Conservation (phyloP, 2,888 invertebrate species). For the Clostera curtula region DNA sequence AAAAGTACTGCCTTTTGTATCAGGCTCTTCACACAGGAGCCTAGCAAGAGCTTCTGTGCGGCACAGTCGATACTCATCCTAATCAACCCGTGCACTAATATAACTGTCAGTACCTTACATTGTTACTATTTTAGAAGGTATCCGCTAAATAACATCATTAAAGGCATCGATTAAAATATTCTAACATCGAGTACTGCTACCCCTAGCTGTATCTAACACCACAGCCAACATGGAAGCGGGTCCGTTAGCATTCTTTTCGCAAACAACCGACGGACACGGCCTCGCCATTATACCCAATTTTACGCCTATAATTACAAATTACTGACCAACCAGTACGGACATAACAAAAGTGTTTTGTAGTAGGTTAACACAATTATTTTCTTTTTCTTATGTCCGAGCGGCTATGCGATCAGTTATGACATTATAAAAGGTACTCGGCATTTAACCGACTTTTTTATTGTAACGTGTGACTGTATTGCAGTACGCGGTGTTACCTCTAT, state of each 20-base stretch:
- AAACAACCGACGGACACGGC: slow-evolving; percentile 38
- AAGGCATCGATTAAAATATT: too few relatives aligned
- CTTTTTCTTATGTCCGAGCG: slow-evolving; percentile 11
- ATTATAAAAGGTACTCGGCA: slow-evolving; percentile 20
- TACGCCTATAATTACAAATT: slow-evolving; percentile 56
- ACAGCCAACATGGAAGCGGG: slow-evolving; percentile 38
- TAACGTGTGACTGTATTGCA: slow-evolving; percentile 15
- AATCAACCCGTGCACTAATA: too few relatives aligned
- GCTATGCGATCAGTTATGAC: slow-evolving; percentile 17
- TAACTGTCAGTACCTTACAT: too few relatives aligned
- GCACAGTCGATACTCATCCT: too few relatives aligned
- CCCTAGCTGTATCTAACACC: slow-evolving; percentile 21
- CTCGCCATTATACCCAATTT: slow-evolving; percentile 47
- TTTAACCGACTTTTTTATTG: slow-evolving; percentile 17
- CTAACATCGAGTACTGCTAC: not conserved
- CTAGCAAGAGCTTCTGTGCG: too few relatives aligned
- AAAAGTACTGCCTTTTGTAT: too few relatives aligned
- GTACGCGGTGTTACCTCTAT: slow-evolving; percentile 17
- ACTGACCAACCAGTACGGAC: slow-evolving; percentile 32
- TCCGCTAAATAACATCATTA: too few relatives aligned
- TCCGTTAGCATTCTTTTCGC: slow-evolving; percentile 63
- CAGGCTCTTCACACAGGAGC: too few relatives aligned
- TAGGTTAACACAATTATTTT: slow-evolving; percentile 29
- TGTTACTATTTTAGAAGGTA: too few relatives aligned
- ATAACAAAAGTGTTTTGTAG: slow-evolving; percentile 28